These are phyloP conservation scores for Drosophila triauraria DNA, from an alignment of 1,140 invertebrate genomes.

Conservation along the genomic window DNA sequence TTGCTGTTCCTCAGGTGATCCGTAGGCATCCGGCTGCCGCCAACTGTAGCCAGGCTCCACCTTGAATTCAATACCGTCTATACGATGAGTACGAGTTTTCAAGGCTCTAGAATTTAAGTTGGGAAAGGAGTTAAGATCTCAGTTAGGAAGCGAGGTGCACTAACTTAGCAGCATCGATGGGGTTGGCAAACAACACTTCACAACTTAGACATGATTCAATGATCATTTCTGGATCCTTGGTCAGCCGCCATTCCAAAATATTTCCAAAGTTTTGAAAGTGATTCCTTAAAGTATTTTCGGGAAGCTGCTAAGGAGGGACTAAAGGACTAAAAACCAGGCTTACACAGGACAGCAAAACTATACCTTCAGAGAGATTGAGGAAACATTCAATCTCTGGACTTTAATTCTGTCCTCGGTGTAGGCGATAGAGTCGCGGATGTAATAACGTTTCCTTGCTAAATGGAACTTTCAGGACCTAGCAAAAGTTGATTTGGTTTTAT, in stretches of 20 bases:
- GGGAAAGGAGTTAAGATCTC: not conserved
- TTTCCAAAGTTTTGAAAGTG: constrained; percentile 50
- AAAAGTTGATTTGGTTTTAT: not conserved
- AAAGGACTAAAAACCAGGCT: not conserved
- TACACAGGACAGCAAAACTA: not conserved
- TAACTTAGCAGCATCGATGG: constrained; percentile 58
- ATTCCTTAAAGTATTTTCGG: not conserved
- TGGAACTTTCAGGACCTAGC: not conserved
- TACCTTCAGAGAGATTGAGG: constrained; percentile 41
- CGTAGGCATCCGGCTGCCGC: constrained; percentile 63
- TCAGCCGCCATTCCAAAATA: constrained; percentile 11
- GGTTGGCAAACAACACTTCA: constrained; percentile 39
- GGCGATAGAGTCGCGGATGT: constrained; percentile 37
- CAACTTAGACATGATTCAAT: constrained; percentile 4
- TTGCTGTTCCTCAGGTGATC: not conserved
- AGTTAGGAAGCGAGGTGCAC: not conserved
- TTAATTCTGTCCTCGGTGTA: constrained; percentile 69
- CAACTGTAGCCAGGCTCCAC: constrained; percentile 65
- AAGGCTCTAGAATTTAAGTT: constrained; percentile 20
- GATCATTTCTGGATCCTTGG: not conserved
- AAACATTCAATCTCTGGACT: constrained; percentile 49
- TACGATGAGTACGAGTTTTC: constrained; percentile 6
- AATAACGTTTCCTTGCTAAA: constrained; percentile 39
- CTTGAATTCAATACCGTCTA: constrained; percentile 4
- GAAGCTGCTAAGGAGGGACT: constrained; percentile 7